Percentiles rank a stretch among this genome's conserved stretches.
These are phyloP conservation scores for Odontomyia ornata DNA, from an alignment of 2,888 invertebrate genomes.

Conservation along the genomic window DNA sequence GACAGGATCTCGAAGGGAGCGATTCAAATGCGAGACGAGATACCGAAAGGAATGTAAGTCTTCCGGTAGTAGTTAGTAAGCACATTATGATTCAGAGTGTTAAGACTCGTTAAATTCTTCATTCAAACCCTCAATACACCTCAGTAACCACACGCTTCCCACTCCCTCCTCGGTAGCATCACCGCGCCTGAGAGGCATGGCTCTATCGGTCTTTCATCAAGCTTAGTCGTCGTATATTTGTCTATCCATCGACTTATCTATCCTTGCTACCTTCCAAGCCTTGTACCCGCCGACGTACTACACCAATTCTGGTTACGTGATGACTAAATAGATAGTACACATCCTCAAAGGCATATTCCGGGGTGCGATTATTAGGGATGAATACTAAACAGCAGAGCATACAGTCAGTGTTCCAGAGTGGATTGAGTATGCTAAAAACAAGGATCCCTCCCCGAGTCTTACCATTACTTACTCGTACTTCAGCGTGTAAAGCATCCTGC, in stretches of 20 bases:
- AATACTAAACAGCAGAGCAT: constrained; percentile 35
- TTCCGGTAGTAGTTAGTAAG: neutral
- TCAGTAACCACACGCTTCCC: neutral
- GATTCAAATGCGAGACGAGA: neutral
- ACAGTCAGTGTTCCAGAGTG: constrained; percentile 3
- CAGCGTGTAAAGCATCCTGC: too few relatives aligned
- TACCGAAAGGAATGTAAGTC: neutral
- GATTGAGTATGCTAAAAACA: neutral
- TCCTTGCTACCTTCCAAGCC: too few relatives aligned
- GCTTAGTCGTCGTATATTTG: too few relatives aligned
- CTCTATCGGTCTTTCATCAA: too few relatives aligned
- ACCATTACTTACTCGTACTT: neutral
- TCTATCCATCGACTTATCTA: too few relatives aligned
- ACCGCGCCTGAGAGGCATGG: neutral
- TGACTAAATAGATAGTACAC: constrained; percentile 14
- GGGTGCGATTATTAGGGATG: constrained; percentile 41
- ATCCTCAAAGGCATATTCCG: constrained; percentile 32
- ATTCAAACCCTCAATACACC: constrained; percentile 3
- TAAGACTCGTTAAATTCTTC: constrained; percentile 32
- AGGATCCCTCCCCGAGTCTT: neutral
- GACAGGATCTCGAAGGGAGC: neutral
- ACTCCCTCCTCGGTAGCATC: neutral
- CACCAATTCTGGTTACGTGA: neutral
- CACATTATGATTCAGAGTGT: constrained; percentile 32
- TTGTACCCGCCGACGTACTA: neutral